Conservation (phyloP, 2,888 invertebrate species). For the Eudemis profundana region DNA sequence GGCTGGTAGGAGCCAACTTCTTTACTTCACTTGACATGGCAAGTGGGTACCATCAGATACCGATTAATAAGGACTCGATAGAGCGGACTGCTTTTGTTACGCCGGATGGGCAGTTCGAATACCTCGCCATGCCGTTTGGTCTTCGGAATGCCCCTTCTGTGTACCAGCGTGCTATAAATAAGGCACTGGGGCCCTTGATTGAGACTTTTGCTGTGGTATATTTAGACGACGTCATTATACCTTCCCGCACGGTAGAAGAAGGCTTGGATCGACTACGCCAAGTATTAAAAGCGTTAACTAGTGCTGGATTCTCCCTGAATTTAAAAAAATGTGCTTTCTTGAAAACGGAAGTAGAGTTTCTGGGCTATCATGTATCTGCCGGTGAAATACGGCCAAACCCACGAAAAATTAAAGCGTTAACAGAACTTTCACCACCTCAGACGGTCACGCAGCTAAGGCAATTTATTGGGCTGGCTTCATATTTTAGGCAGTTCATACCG, state of each 20-base stretch:
- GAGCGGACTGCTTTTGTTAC: no score
- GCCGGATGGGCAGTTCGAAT: no score
- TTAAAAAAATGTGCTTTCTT: no score
- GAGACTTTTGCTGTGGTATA: constrained; percentile 5
- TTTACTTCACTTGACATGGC: no score
- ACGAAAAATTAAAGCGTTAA: constrained; percentile 47
- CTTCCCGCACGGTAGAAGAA: not conserved
- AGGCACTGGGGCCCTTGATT: not conserved
- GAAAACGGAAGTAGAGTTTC: constrained; percentile 47
- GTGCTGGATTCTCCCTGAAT: constrained; percentile 4
- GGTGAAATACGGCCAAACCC: constrained; percentile 49
- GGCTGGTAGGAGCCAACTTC: no score
- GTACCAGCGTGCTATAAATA: no score
- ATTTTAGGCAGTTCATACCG: constrained; percentile 48
- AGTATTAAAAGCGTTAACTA: not conserved
- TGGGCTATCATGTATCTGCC: constrained; percentile 46
- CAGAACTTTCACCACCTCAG: constrained; percentile 43
- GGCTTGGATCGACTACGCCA: constrained; percentile 5
- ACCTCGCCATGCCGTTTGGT: no score
- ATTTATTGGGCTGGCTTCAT: constrained; percentile 48
- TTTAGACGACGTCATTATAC: constrained; percentile 5
- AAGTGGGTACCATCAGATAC: no score
- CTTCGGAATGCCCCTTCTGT: no score
- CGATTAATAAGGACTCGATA: no score
- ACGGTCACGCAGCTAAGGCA: constrained; percentile 48